phyloP scores from a whole-genome alignment of 2,888 invertebrate genomes.

The Acleris literana region DNA sequence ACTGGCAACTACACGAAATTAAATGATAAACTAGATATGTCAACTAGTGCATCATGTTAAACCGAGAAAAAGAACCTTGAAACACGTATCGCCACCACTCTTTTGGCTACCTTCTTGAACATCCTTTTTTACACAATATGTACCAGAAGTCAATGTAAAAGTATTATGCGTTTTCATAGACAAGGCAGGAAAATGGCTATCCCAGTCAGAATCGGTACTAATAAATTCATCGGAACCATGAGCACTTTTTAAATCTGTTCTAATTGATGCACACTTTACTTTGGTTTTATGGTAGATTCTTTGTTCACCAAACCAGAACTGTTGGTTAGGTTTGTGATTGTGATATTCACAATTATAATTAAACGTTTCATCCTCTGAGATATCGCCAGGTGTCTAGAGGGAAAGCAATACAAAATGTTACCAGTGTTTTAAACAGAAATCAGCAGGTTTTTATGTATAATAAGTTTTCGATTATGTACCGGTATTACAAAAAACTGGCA shows the following conservation, averaged over 20 bases:
- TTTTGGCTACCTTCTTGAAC: slow-evolving; percentile 65
- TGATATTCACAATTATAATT: slow-evolving; percentile 56
- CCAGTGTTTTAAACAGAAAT: background rate
- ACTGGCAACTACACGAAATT: slow-evolving; percentile 17
- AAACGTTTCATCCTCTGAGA: slow-evolving; percentile 70
- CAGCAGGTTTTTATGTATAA: background rate
- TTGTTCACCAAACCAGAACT: slow-evolving; percentile 70
- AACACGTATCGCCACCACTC: slow-evolving; percentile 71
- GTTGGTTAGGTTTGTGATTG: slow-evolving; percentile 55
- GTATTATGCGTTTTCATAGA: slow-evolving; percentile 75
- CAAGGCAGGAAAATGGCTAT: slow-evolving; percentile 74
- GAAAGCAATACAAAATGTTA: slow-evolving; percentile 34
- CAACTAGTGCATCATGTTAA: slow-evolving; percentile 9
- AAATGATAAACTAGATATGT: slow-evolving; percentile 13
- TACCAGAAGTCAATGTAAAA: slow-evolving; percentile 70
- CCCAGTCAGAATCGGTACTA: slow-evolving; percentile 74
- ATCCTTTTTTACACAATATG: slow-evolving; percentile 67
- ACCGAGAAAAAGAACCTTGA: slow-evolving; percentile 56
- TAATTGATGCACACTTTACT: slow-evolving; percentile 50
- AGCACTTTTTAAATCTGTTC: slow-evolving; percentile 55
- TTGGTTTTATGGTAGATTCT: slow-evolving; percentile 73
- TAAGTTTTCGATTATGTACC: too few relatives aligned
- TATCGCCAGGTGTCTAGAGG: slow-evolving; percentile 66
- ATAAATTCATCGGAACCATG: slow-evolving; percentile 71
- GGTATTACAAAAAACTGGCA: too few relatives aligned